Base-by-base conservation (phyloP, 2,888 invertebrate species). In the Hypomecis punctinalis region DNA sequence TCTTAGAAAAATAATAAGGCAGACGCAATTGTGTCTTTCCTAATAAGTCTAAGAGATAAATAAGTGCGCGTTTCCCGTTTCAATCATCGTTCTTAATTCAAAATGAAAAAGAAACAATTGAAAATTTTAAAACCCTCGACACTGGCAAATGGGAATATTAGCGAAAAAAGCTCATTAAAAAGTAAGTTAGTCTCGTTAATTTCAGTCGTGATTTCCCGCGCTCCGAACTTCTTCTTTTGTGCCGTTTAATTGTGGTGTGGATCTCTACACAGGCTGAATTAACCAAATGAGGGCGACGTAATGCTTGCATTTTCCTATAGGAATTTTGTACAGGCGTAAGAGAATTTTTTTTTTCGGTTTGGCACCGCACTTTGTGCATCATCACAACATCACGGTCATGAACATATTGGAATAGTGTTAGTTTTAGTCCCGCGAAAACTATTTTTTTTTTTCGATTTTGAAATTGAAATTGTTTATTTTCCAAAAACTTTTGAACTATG, bases 161-260 rank as follows among this genome's bases (percentile, higher is more conserved):
- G 66, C 63, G 66, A 70, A 76, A 81, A 85, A 86, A 85, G 79
- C 89, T 90, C 89, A 90, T 91, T 91, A 89, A 88, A 88, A 90
- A 86, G 82, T 87, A 80, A 74, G 76, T 61, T 47, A 60, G 74
- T 77, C 79, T 82, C 82, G 84, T 88, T 88, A 88, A 86, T 88
- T 86, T 77, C 59, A 79, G 86, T 91, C 91, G 91, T 91, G 91
- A 89, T 86, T 85, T 85, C 77, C 55, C 63, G 40, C 55, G 61
- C 67, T 63, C 64, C 60, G 61, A 76, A 88, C 80, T 86, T 82
- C 76, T 89, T 81, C 86, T 88, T 88, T 90, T 90, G 85, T 87
- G 72, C 75, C 80, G 85, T 87, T 89, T 91, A 91, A 91, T 91
- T 91, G 90, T 83, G 85, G 83, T 91, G 90, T 83, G 85, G 83